Percentiles rank a stretch among this genome's conserved stretches.
Conservation (phyloP, 1,140 invertebrate genomes). For the Dreissena rostriformis region DNA sequence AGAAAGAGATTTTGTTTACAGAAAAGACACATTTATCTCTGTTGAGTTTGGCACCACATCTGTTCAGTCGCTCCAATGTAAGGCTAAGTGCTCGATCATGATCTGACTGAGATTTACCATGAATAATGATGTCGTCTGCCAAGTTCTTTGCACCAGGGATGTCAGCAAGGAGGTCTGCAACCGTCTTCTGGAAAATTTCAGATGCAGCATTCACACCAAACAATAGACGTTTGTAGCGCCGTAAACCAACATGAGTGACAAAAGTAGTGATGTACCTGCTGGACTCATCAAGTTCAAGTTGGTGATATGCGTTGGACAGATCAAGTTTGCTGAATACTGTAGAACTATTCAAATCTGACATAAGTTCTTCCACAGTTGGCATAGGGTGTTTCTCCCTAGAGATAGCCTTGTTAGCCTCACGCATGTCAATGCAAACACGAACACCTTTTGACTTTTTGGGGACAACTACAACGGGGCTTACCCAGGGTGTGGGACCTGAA, state of each 20-base stretch:
- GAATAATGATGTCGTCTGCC: conserved; percentile 55
- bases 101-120: conserved; percentile 36
- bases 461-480: conserved; percentile 68
- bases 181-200: conserved; percentile 52
- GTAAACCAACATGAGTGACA: conserved; percentile 58
- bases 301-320: conserved; percentile 66
- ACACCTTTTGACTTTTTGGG: conserved; percentile 63
- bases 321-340: conserved; percentile 67
- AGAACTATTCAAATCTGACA: conserved; percentile 62
- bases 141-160: conserved; percentile 52
- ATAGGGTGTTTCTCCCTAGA: conserved; percentile 63
- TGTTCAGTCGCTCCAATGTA: conserved; percentile 16
- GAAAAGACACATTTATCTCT: conserved; percentile 56
- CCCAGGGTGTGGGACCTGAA: conserved; percentile 71
- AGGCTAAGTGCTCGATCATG: conserved; percentile 33
- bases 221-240: conserved; percentile 64
- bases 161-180: conserved; percentile 48
- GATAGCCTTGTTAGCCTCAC: conserved; percentile 66
- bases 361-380: conserved; percentile 67
- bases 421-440: conserved; percentile 69
- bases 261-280: conserved; percentile 67
- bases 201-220: conserved; percentile 65
- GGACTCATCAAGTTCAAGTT: conserved; percentile 66
- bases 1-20: conserved; percentile 51
- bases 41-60: conserved; percentile 53